phyloP scores from a whole-genome alignment of 2,113 vertebrate genomes.

The Centropus bengalensis region DNA sequence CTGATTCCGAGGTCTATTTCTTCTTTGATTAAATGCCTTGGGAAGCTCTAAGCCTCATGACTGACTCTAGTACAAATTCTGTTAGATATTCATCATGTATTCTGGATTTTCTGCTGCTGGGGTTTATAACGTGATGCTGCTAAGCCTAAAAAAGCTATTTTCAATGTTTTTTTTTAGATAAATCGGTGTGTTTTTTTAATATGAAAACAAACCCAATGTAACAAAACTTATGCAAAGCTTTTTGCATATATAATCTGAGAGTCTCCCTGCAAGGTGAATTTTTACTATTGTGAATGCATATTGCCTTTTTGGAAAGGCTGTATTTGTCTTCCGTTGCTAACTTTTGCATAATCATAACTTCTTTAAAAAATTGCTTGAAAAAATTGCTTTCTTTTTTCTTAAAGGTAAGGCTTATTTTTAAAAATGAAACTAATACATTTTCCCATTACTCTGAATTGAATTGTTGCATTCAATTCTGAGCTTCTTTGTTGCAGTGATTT shows the following conservation, averaged over 20 bases:
- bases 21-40: not conserved
- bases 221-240: not conserved
- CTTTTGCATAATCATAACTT: not conserved
- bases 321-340: not conserved
- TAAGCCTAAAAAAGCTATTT: not conserved
- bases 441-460: not conserved
- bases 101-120: not conserved
- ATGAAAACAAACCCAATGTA: not conserved
- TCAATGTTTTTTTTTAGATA: not conserved
- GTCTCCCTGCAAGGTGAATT: rapidly evolving
- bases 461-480: not conserved
- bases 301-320: not conserved
- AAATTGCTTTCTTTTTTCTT: not conserved
- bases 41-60: not conserved
- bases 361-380: not conserved
- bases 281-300: not conserved
- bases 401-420: not conserved
- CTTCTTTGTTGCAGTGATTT: not conserved
- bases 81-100: not conserved
- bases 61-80: not conserved
- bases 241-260: not conserved
- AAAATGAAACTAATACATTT: not conserved
- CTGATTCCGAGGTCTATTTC: not conserved
- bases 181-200: not conserved
- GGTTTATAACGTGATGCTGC: not conserved